Conservation (phyloP, 2,113 vertebrate species). For the Progne subis region DNA sequence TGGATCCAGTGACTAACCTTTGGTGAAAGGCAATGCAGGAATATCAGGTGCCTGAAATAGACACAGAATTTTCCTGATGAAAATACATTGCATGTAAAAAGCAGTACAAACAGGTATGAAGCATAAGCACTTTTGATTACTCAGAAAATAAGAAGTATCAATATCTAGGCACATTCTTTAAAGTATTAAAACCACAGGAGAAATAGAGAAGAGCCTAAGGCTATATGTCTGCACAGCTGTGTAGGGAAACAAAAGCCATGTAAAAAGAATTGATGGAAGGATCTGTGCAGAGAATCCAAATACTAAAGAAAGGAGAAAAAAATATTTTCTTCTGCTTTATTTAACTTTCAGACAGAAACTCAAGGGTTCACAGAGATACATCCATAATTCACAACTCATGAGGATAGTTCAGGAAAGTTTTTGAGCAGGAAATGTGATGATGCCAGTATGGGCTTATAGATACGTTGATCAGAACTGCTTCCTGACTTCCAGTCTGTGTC, state of each 20-base stretch:
- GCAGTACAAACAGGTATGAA: not conserved
- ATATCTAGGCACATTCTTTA: not conserved
- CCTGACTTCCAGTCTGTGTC: not conserved
- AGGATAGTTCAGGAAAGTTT: not conserved
- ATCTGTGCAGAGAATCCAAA: not conserved
- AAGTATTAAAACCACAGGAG: not conserved
- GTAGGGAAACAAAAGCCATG: not conserved
- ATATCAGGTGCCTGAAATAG: not conserved
- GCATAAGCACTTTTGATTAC: not conserved
- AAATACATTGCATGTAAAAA: not conserved
- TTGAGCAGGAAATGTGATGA: not conserved
- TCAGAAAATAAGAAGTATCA: not conserved
- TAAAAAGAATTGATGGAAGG: not conserved
- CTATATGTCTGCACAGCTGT: not conserved
- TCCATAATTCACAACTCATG: conserved; percentile 50
- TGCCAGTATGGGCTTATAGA: not conserved
- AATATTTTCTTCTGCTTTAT: conserved; percentile 3
- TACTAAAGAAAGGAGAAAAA: not conserved
- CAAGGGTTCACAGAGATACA: not conserved
- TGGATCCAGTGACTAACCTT: not conserved
- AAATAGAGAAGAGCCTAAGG: not conserved
- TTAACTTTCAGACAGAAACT: conserved; percentile 29
- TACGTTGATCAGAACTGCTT: fast-evolving
- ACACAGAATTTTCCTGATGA: not conserved
- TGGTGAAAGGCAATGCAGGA: not conserved